Percentiles rank a stretch among this genome's conserved stretches.
Conservation (phyloP, 2,888 invertebrate species). For the Ophion ventricosus region DNA sequence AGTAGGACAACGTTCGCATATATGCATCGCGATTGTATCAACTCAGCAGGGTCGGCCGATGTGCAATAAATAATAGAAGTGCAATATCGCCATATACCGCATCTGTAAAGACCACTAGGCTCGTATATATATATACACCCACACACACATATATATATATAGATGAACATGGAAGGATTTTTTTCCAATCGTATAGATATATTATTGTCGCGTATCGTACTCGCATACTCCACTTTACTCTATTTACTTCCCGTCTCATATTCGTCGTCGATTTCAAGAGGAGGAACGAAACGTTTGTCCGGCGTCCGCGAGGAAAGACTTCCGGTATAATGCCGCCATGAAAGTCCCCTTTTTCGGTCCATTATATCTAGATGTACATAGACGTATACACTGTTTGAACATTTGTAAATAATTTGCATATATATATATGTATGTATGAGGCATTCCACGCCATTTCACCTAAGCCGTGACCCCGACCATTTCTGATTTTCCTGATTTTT, state of each 20-base stretch:
- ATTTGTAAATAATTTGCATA: not conserved
- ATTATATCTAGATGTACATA: not conserved
- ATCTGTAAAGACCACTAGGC: not conserved
- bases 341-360: slow-evolving; percentile 17
- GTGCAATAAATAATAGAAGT: slow-evolving; percentile 32
- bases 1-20: slow-evolving; percentile 10
- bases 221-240: not conserved
- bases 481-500: too few relatives aligned
- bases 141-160: too few relatives aligned
- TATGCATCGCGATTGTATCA: slow-evolving; percentile 11
- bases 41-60: not conserved
- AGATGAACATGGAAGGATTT: not conserved
- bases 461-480: too few relatives aligned
- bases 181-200: slow-evolving; percentile 25
- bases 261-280: slow-evolving; percentile 35
- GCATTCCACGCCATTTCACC: too few relatives aligned
- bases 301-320: slow-evolving; percentile 29
- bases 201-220: slow-evolving; percentile 19
- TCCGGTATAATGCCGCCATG: slow-evolving; percentile 3
- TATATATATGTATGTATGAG: not conserved
- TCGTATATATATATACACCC: not conserved
- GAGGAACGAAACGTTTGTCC: slow-evolving; percentile 8
- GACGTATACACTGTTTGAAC: not conserved
- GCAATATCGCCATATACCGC: slow-evolving; percentile 1
- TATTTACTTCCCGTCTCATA: slow-evolving; percentile 38